Evolutionary conservation across 1,140 invertebrate genomes (phyloP).

Genomic region (Leptinotarsa texana): DNA sequence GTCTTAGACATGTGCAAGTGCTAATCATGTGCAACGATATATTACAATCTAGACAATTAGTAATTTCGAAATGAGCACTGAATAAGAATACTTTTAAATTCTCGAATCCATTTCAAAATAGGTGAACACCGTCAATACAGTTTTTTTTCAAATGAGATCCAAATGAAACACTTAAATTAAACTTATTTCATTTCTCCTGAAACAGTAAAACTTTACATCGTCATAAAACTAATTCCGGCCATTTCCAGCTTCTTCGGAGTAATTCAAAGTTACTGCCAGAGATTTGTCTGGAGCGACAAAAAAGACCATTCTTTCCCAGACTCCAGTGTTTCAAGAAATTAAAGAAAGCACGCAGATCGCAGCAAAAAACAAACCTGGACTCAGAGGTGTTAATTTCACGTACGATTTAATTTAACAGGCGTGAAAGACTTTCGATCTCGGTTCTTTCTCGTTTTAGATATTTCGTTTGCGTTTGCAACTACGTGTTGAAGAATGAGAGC

Average conservation of each 20-base stretch:
- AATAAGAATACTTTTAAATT: too few relatives aligned
- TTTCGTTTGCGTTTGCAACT: background rate
- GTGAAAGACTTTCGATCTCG: background rate
- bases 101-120: too few relatives aligned
- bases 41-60: too few relatives aligned
- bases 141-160: too few relatives aligned
- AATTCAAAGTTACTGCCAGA: background rate
- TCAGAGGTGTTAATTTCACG: constrained; percentile 30
- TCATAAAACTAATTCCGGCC: background rate
- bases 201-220: background rate
- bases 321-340: constrained; percentile 1
- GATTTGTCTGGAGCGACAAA: background rate
- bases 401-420: constrained; percentile 26
- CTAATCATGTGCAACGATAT: too few relatives aligned
- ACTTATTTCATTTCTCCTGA: background rate
- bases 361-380: constrained; percentile 23
- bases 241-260: background rate
- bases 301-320: background rate
- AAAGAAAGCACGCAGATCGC: constrained; percentile 10
- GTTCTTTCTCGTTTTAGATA: background rate
- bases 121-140: too few relatives aligned
- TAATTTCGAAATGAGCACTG: too few relatives aligned
- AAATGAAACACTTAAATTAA: too few relatives aligned
- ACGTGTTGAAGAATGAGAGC: background rate
- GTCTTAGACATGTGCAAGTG: too few relatives aligned